Evolutionary conservation across 2,888 invertebrate genomes (phyloP), one percentile per base, ranked within the genome.

Genomic region (Cyrtodaria siliqua): DNA sequence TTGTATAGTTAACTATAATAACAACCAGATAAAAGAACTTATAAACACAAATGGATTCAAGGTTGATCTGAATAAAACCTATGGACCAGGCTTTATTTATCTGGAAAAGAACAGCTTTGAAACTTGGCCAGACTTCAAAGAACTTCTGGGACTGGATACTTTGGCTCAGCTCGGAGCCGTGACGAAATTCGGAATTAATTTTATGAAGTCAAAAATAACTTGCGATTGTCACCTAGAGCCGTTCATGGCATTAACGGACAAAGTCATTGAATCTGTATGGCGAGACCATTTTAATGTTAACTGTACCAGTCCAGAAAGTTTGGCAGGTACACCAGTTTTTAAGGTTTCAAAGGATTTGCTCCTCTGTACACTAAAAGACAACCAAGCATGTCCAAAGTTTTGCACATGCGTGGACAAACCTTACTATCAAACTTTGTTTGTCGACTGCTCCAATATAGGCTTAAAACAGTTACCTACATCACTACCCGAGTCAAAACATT

Each of bases 151-250:
- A 9, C 47, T 76, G 0, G 52, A 50, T 23, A 59, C 44, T 24
- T 26, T 70, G 1, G 24, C 40, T 6, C 44, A 66, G 40, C 18
- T 76, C 12, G 76, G 71, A 44, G 26, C 56, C 8, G 33, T 76
- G 33, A 14, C 61, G 9, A 33, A 24, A 18, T 71, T 61, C 33
- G 67, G 71, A 1, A 71, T 76, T 57, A 55, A 71, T 24, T 57
- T 71, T 4, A 47, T 18, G 26, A 53, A 24, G 16, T 40, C 57
- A 0, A 52, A 64, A 8, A 3, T 71, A 23, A 57, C 20, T n/a
- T 76, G 76, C 53, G 71, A 76, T 29, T 71, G 76, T 33, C n/a
- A 50, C 33, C 20, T 70, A 1, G 67, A 76, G 18, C 61, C 61
- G 18, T 76, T 67, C 52, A 27, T 66, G 23, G 29, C n/a, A 2